Evolutionary conservation across 1,140 invertebrate genomes (phyloP).

Genomic region (Glossosoma conforme): DNA sequence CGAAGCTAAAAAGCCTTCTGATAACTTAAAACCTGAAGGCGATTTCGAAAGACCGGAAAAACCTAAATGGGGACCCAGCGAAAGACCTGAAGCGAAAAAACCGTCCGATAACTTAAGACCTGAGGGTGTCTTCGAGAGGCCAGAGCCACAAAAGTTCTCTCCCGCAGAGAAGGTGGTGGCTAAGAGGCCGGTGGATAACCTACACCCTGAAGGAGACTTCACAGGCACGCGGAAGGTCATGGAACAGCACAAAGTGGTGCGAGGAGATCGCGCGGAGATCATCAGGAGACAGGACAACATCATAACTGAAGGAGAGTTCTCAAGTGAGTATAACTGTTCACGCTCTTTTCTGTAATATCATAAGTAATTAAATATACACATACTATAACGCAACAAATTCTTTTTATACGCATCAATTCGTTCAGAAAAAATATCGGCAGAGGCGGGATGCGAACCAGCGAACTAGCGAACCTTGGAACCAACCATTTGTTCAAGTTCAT

Average conservation of each 20-base stretch:
- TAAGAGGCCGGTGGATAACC: conserved; percentile 50
- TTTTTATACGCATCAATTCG: too few relatives aligned
- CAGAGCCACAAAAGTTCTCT: conserved; percentile 40
- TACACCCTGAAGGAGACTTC: conserved; percentile 59
- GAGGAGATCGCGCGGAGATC: conserved; percentile 57
- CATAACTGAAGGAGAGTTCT: conserved; percentile 53
- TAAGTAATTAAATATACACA: too few relatives aligned
- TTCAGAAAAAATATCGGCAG: too few relatives aligned
- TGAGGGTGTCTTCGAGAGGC: conserved; percentile 53
- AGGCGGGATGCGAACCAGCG: too few relatives aligned
- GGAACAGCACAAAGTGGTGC: conserved; percentile 41
- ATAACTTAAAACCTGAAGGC: conserved; percentile 55
- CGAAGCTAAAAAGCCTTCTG: conserved; percentile 35
- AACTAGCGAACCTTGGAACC: too few relatives aligned
- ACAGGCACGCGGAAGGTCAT: conserved; percentile 43
- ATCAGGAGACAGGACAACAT: conserved; percentile 58
- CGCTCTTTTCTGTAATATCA: too few relatives aligned
- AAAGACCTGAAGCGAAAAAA: conserved; percentile 40
- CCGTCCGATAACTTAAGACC: conserved; percentile 50
- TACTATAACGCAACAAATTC: too few relatives aligned
- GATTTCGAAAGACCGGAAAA: conserved; percentile 49
- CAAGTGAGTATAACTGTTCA: conserved; percentile 32
- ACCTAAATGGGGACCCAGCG: conserved; percentile 43
- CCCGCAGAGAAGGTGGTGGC: conserved; percentile 38
- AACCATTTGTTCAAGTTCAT: too few relatives aligned